These are phyloP conservation scores for Drosophila ohnishii DNA, from an alignment of 1,140 invertebrate genomes.

Conservation along the genomic window DNA sequence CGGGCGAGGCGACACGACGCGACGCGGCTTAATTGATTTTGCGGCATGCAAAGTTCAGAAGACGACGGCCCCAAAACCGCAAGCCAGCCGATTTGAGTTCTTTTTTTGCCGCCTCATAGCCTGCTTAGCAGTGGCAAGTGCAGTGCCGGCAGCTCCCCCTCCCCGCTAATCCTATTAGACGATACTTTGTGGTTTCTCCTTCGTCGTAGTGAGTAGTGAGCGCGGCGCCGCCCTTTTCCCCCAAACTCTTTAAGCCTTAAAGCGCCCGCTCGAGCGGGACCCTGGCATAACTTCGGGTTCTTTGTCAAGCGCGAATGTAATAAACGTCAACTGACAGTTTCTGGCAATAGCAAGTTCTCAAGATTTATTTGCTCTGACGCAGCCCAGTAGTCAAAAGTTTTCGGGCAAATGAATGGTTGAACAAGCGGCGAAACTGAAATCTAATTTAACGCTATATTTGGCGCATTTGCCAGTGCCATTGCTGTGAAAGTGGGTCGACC, in stretches of 20 bases:
- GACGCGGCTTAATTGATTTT: conserved; percentile 74
- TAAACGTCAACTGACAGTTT: conserved; percentile 69
- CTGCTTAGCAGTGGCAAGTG: conserved; percentile 61
- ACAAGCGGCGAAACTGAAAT: conserved; percentile 50
- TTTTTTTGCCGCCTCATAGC: conserved; percentile 28
- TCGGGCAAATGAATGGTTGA: conserved; percentile 38
- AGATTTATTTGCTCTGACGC: conserved; percentile 57
- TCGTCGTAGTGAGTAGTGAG: conserved; percentile 19
- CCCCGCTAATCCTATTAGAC: conserved; percentile 74
- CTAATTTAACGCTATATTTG: conserved; percentile 76
- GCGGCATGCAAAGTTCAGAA: conserved; percentile 66
- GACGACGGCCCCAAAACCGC: conserved; percentile 56
- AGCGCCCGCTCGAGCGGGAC: conserved; percentile 15
- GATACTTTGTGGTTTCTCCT: conserved; percentile 65
- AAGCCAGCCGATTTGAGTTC: conserved; percentile 61
- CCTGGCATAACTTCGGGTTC: conserved; percentile 32
- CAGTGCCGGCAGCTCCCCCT: conserved; percentile 10
- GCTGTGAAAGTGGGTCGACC: conserved; percentile 59
- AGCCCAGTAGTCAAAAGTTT: conserved; percentile 51
- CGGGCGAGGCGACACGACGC: conserved; percentile 22
- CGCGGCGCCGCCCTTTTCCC: conserved; percentile 1
- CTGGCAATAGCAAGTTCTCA: conserved; percentile 44
- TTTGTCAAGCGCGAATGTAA: conserved; percentile 42
- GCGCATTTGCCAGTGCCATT: conserved; percentile 66
- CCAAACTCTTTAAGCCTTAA: conserved; percentile 50